A percentile compares a stretch with the other conserved stretches of the same genome.
phyloP scores from a whole-genome alignment of 2,797 vertebrate genomes.

The Rhinatrema bivittatum region DNA sequence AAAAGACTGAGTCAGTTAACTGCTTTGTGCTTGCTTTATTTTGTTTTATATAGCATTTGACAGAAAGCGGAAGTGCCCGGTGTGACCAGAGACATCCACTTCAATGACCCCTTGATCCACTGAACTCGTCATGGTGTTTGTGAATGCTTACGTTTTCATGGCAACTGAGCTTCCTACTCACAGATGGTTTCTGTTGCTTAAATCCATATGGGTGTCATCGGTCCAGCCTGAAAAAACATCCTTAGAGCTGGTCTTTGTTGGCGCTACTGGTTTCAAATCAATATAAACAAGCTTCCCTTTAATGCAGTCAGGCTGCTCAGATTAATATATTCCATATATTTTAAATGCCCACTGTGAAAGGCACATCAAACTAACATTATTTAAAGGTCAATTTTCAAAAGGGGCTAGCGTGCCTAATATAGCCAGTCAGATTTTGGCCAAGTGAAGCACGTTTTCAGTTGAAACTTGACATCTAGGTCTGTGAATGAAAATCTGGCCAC shows the following conservation, averaged over 20 bases:
- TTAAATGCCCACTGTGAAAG: constrained; percentile 18
- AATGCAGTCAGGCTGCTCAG: constrained; percentile 27
- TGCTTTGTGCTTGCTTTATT: too few species aligned
- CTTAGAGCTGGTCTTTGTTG: constrained; percentile 12
- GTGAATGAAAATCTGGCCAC: too few species aligned
- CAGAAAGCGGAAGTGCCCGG: constrained; percentile 28
- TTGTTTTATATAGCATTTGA: too few species aligned
- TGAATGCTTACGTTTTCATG: background rate
- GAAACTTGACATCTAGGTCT: too few species aligned
- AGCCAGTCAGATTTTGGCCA: too few species aligned
- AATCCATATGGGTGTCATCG: constrained; percentile 24
- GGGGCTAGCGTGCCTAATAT: too few species aligned
- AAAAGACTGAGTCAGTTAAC: background rate
- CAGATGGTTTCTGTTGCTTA: constrained; percentile 18
- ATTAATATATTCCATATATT: constrained; percentile 31
- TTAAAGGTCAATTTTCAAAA: too few species aligned
- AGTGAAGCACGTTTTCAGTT: too few species aligned
- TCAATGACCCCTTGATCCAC: background rate
- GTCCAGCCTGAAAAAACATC: constrained; percentile 1
- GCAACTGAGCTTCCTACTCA: constrained; percentile 18
- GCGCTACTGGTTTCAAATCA: constrained; percentile 24
- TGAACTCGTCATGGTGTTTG: constrained; percentile 13
- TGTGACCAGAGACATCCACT: constrained; percentile 9
- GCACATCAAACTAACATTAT: constrained; percentile 13
- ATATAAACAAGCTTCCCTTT: constrained; percentile 32